Conservation (phyloP, 2,888 invertebrate species). For the Microctonus hyperodae region DNA sequence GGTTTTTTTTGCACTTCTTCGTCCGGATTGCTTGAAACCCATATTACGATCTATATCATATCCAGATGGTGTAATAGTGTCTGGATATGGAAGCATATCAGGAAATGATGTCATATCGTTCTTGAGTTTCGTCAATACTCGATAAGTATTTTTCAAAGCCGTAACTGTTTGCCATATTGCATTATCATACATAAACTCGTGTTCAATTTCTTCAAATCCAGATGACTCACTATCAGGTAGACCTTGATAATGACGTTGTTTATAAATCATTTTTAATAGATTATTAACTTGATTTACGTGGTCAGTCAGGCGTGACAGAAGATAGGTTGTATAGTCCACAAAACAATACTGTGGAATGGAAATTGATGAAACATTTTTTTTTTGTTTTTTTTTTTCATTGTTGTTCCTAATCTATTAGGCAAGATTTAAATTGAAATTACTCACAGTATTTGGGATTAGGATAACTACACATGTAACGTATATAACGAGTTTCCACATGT, state of each 20-base stretch:
- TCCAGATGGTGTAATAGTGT: not conserved
- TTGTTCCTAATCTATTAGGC: slow-evolving; percentile 2
- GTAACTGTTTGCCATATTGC: not conserved
- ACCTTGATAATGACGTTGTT: not conserved
- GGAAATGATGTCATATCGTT: not conserved
- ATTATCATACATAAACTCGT: not conserved
- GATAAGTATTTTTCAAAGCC: not conserved
- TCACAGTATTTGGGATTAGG: slow-evolving; percentile 26
- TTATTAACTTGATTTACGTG: not conserved
- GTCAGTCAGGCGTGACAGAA: not conserved
- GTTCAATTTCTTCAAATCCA: not conserved
- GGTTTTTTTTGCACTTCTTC: slow-evolving; percentile 5
- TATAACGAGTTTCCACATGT: slow-evolving; percentile 31
- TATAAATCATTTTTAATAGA: not conserved
- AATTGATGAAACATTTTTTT: not conserved
- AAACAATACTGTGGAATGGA: slow-evolving; percentile 2
- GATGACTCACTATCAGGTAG: not conserved
- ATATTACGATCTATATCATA: not conserved
- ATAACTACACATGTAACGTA: slow-evolving; percentile 19
- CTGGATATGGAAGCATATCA: not conserved
- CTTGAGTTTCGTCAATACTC: not conserved
- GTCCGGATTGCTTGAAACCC: not conserved
- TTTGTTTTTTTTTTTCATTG: not conserved
- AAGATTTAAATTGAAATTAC: slow-evolving; percentile 24
- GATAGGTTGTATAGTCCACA: not conserved